Evolutionary conservation across 1,140 invertebrate genomes (phyloP).

Genomic region (Polypedilum pembai): DNA sequence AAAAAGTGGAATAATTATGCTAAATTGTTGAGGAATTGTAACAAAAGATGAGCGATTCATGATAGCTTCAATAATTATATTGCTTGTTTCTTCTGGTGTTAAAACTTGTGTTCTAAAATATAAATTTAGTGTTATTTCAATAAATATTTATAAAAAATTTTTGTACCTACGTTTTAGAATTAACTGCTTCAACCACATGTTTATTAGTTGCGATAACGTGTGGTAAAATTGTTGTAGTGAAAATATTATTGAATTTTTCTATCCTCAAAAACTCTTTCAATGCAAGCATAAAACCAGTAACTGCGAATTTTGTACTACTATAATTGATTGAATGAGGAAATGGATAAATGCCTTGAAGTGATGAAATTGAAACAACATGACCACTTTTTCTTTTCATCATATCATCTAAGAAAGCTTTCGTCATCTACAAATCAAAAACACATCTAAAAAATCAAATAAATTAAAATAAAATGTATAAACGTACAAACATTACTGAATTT

Average conservation of each 20-base stretch:
- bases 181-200: background rate
- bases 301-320: slow-evolving; percentile 41
- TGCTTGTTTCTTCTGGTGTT: background rate
- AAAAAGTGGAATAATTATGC: background rate
- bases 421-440: slow-evolving; percentile 33
- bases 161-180: background rate
- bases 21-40: background rate
- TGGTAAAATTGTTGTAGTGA: background rate
- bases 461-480: slow-evolving; percentile 20
- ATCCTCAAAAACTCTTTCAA: background rate
- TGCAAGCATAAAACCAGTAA: slow-evolving; percentile 40
- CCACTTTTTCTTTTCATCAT: slow-evolving; percentile 40
- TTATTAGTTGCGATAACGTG: background rate
- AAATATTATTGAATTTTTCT: background rate
- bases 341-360: slow-evolving; percentile 34
- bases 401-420: slow-evolving; percentile 40
- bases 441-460: background rate
- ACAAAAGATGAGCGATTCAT: background rate
- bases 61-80: background rate
- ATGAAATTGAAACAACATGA: slow-evolving; percentile 40
- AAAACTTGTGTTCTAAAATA: background rate
- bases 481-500: slow-evolving; percentile 40
- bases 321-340: slow-evolving; percentile 41
- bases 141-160: background rate
- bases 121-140: background rate